phyloP scores from a whole-genome alignment of 53 echinoderm and acorn worm species.

The Paelopatides confundens region DNA sequence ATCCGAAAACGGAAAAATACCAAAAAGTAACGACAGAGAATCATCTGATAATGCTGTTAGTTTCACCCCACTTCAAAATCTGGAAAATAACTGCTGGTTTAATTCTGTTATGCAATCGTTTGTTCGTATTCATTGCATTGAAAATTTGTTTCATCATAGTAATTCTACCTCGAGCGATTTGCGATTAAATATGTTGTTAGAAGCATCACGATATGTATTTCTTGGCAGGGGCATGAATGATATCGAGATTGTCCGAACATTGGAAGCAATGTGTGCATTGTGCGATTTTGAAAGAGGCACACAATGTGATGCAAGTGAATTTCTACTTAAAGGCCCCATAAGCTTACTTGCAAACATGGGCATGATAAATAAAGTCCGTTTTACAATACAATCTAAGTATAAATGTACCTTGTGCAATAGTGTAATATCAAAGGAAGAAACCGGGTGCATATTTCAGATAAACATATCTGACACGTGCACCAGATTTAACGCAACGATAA shows the following conservation, averaged over 20 bases:
- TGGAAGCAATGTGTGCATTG: not conserved
- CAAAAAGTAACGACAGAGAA: too few species aligned
- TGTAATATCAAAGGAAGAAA: not conserved
- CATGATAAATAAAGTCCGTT: not conserved
- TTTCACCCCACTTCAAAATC: not conserved
- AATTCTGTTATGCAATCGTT: not conserved
- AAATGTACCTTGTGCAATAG: not conserved
- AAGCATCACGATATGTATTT: not conserved
- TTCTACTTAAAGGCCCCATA: not conserved
- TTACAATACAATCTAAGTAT: not conserved
- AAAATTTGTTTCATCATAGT: too few species aligned
- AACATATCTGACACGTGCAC: not conserved
- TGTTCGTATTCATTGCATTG: not conserved
- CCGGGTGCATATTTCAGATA: not conserved
- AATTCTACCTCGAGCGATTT: too few species aligned
- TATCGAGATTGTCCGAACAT: not conserved
- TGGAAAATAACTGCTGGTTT: slow-evolving; percentile 10
- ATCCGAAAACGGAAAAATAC: too few species aligned
- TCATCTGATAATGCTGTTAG: too few species aligned
- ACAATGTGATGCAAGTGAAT: slow-evolving; percentile 7
- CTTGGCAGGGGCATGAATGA: not conserved
- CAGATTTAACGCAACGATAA: not conserved
- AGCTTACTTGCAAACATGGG: not conserved
- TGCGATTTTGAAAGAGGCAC: not conserved
- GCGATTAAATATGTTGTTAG: not conserved